A percentile compares a stretch with the other conserved stretches of the same genome.
Conservation (phyloP, 1,140 invertebrate genomes). For the Hylaeus volcanicus region DNA sequence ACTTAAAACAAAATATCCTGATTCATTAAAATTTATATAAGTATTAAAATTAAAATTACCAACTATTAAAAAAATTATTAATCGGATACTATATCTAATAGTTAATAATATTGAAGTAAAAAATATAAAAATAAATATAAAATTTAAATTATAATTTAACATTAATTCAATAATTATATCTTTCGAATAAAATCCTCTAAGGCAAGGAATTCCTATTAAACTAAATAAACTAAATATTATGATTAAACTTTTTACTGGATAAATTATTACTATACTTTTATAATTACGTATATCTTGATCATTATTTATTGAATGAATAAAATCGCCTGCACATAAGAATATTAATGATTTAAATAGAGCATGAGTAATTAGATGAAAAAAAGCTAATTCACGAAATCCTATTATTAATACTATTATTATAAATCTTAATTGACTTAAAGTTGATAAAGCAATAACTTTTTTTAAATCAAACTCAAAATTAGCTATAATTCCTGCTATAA, state of each 20-base stretch:
- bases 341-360: slow-evolving; percentile 83
- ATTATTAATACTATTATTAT: slow-evolving; percentile 81
- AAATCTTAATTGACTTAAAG: slow-evolving; percentile 78
- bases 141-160: slow-evolving; percentile 79
- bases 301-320: slow-evolving; percentile 83
- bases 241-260: slow-evolving; percentile 77
- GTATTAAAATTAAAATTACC: slow-evolving; percentile 65
- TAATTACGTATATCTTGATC: slow-evolving; percentile 84
- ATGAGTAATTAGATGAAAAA: slow-evolving; percentile 84
- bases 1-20: too few relatives aligned
- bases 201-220: slow-evolving; percentile 82
- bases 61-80: slow-evolving; percentile 60
- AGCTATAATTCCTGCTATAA: slow-evolving; percentile 82
- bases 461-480: slow-evolving; percentile 85
- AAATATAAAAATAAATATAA: slow-evolving; percentile 80
- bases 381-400: slow-evolving; percentile 78
- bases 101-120: slow-evolving; percentile 82
- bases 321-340: slow-evolving; percentile 66
- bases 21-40: too few relatives aligned
- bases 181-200: slow-evolving; percentile 85
- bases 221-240: slow-evolving; percentile 81
- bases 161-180: slow-evolving; percentile 84
- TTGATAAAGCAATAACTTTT: slow-evolving; percentile 88
- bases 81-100: slow-evolving; percentile 81
- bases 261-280: slow-evolving; percentile 73